Base-by-base conservation (phyloP, 2,888 invertebrate species). In the Melinaea marsaeus region DNA sequence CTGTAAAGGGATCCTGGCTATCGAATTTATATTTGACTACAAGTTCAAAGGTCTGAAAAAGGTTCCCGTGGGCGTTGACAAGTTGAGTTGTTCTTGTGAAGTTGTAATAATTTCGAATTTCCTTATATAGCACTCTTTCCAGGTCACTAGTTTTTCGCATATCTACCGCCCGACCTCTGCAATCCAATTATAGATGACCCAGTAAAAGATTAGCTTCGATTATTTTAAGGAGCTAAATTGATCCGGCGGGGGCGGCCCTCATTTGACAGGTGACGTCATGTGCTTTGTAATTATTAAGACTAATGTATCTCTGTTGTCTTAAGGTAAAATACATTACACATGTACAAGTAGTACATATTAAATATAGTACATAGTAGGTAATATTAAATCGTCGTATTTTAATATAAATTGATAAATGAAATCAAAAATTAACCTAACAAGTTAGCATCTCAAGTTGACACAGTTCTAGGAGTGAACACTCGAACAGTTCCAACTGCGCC, bases 141-240 rank as follows among this genome's bases (percentile, higher is more conserved):
- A 51, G 51, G 51, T 51, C 51, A 51, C 51, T 51, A 51, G 51
- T 51, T 51, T 60, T 68, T 65, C 63, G 63, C 55, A 61, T 55
- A 47, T 58, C 55, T 63, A 61, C 55, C 57, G 61, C 48, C 63
- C 55, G 51, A 22, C 63, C 57, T 60, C 45, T 61, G 57, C 59
- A 59, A 59, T 60, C 61, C 60, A 54, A 61, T 67, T 65, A 63
- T 65, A 65, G 63, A 67, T 61, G 63, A 54, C 65, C 63, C 57
- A 63, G 59, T 63, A 63, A 59, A 59, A 63, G 57, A 62, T 62
- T 47, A 56, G 60, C 45, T 55, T 61, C 62, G 57, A 62, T 65
- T 61, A 64, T 61, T 51, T 64, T 61, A 61, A 64, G 61, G 60
- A 58, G 56, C 61, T 62, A 59, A 65, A 65, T 62, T 60, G 45